Evolutionary conservation across 2,888 invertebrate species (phyloP).

Genomic region (Kuschelorhynchus macadamiae): DNA sequence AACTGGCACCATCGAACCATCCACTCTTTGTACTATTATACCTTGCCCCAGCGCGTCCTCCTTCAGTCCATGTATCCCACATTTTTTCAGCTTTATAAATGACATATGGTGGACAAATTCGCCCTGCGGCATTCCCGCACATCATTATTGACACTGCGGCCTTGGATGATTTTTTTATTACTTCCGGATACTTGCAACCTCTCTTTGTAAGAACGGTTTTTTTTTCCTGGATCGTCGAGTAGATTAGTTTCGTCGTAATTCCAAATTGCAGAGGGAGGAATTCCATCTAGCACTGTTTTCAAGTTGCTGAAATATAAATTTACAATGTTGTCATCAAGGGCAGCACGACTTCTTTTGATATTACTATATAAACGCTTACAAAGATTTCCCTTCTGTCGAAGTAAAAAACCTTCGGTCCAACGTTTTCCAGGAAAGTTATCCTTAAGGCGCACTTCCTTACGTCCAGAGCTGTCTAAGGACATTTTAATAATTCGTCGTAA

Average conservation of each 20-base stretch:
- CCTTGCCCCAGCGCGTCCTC: background rate
- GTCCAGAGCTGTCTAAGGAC: background rate
- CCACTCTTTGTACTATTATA: too few species aligned
- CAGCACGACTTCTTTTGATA: background rate
- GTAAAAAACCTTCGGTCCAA: background rate
- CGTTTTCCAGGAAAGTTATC: background rate
- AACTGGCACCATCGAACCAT: too few species aligned
- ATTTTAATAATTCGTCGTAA: background rate
- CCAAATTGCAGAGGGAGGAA: conserved; percentile 13
- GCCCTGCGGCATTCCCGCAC: conserved; percentile 55
- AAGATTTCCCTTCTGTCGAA: background rate
- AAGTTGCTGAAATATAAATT: background rate
- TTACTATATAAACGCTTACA: background rate
- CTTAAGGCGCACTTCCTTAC: background rate
- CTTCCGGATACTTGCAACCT: conserved; percentile 55
- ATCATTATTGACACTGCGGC: conserved; percentile 56
- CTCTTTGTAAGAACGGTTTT: conserved; percentile 31
- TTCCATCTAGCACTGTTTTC: background rate
- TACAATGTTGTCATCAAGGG: background rate
- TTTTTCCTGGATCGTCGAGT: conserved; percentile 59
- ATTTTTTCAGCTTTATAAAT: conserved; percentile 4
- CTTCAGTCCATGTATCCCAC: conserved; percentile 19
- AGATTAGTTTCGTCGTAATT: conserved; percentile 54
- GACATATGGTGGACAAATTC: conserved; percentile 45
- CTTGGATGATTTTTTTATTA: conserved; percentile 57